phyloP scores from a whole-genome alignment of 1,140 invertebrate species.

The Drosophila ercepeae region DNA sequence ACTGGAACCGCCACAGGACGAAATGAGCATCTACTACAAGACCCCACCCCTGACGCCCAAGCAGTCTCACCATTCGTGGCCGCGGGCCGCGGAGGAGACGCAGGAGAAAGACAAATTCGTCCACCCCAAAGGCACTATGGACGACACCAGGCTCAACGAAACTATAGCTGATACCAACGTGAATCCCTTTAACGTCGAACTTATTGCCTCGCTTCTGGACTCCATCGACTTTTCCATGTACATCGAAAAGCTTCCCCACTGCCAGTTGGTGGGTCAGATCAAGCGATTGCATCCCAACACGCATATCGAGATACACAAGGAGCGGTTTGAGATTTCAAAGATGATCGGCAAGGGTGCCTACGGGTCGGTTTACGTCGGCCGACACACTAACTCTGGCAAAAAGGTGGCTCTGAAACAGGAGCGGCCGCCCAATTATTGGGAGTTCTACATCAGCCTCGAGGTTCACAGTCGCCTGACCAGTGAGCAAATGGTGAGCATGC shows the following conservation, averaged over 20 bases:
- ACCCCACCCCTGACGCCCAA: conserved; percentile 66
- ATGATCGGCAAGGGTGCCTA: conserved; percentile 90
- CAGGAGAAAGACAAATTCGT: conserved; percentile 17
- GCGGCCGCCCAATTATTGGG: conserved; percentile 91
- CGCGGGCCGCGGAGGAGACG: conserved; percentile 14
- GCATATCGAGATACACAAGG: conserved; percentile 84
- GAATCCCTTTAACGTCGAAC: conserved; percentile 86
- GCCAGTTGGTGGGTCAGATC: conserved; percentile 62
- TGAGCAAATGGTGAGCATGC: conserved; percentile 87
- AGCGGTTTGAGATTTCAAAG: conserved; percentile 88
- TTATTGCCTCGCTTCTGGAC: conserved; percentile 85
- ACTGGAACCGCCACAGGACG: background rate
- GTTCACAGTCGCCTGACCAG: conserved; percentile 89
- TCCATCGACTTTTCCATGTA: conserved; percentile 84
- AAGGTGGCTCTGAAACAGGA: conserved; percentile 90
- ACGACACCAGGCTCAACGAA: conserved; percentile 36
- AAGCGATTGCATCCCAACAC: conserved; percentile 78
- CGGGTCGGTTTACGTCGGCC: conserved; percentile 87
- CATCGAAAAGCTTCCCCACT: conserved; percentile 62
- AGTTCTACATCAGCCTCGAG: conserved; percentile 92
- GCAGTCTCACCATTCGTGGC: conserved; percentile 57
- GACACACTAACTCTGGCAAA: conserved; percentile 64
- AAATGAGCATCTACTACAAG: conserved; percentile 72
- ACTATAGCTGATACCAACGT: conserved; percentile 65
- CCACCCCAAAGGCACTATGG: conserved; percentile 37